Conservation (phyloP, 1,140 invertebrate genomes). For the Micrasema minimum region DNA sequence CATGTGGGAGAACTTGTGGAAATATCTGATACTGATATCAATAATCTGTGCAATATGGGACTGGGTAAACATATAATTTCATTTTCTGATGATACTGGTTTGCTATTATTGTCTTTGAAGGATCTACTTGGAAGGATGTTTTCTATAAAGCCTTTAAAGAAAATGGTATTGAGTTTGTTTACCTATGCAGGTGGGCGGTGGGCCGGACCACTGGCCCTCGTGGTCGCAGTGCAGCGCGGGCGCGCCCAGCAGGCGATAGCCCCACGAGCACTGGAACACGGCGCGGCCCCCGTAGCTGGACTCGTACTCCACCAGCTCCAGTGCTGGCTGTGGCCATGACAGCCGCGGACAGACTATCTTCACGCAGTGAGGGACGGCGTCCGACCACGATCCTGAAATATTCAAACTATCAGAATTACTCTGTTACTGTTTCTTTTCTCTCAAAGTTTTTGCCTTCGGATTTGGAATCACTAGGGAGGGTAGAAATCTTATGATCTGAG, state of each 20-base stretch:
- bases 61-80: too few relatives aligned
- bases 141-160: too few relatives aligned
- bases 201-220: conserved; percentile 81
- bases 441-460: too few relatives aligned
- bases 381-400: conserved; percentile 79
- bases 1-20: too few relatives aligned
- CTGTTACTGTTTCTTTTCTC: too few relatives aligned
- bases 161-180: conserved; percentile 29
- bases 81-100: too few relatives aligned
- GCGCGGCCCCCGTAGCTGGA: conserved; percentile 73
- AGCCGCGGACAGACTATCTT: conserved; percentile 78
- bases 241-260: conserved; percentile 78
- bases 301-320: conserved; percentile 68
- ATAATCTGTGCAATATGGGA: too few relatives aligned
- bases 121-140: too few relatives aligned
- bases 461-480: too few relatives aligned
- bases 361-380: conserved; percentile 75
- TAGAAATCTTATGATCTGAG: too few relatives aligned
- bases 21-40: too few relatives aligned
- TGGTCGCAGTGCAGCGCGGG: conserved; percentile 80
- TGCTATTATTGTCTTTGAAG: too few relatives aligned
- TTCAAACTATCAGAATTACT: neutral
- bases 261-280: conserved; percentile 84
- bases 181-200: conserved; percentile 79
- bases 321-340: conserved; percentile 65